Conservation (phyloP, 2,113 vertebrate genomes). For the Macroglossus sobrinus region DNA sequence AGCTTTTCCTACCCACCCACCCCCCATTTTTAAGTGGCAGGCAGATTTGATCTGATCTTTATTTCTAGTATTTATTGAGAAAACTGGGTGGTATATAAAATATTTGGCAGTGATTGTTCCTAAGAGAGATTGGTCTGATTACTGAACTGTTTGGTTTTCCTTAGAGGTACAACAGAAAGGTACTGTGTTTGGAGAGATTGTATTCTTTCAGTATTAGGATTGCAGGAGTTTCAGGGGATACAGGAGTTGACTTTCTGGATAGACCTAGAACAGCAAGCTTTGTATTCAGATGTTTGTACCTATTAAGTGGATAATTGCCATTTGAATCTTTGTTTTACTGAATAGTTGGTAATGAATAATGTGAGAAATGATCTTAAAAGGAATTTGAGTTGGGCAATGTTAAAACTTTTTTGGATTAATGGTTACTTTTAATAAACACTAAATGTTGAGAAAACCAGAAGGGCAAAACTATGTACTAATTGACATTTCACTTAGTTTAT, state of each 20-base stretch:
- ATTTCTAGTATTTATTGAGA: conserved; percentile 29
- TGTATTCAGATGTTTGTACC: conserved; percentile 25
- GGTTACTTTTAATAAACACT: not conserved
- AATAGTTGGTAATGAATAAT: not conserved
- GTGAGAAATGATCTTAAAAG: conserved; percentile 32
- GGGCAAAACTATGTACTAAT: not conserved
- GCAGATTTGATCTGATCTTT: not conserved
- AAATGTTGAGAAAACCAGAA: conserved; percentile 41
- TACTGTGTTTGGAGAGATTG: not conserved
- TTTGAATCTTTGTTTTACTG: conserved; percentile 24
- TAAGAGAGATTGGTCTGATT: conserved; percentile 19
- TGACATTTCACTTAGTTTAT: conserved; percentile 2
- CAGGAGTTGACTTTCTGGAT: not conserved
- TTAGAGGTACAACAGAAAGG: not conserved
- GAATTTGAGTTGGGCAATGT: not conserved
- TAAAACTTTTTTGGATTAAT: conserved; percentile 15
- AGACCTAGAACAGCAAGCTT: not conserved
- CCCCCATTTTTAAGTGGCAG: not conserved
- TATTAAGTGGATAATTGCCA: not conserved
- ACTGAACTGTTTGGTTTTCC: not conserved
- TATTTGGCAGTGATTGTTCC: conserved; percentile 18
- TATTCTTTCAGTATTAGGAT: not conserved
- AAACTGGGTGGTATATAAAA: not conserved
- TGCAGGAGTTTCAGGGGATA: not conserved
- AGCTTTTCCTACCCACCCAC: not conserved